Percentiles rank a stretch among this genome's conserved stretches.
phyloP scores from a whole-genome alignment of 2,888 invertebrate species.

The Helleia helle region DNA sequence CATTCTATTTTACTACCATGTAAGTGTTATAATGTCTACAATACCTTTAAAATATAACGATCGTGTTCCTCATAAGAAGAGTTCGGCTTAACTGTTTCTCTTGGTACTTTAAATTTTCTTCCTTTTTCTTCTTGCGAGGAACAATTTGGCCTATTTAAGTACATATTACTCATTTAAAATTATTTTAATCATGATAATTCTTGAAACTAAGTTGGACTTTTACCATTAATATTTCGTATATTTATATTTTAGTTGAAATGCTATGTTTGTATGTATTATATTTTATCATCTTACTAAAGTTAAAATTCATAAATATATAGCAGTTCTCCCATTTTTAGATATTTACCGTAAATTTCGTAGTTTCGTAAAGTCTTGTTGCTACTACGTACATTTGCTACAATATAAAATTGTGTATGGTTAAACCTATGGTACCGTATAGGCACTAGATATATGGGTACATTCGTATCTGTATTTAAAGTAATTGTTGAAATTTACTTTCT shows the following conservation, averaged over 20 bases:
- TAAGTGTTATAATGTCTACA: constrained; percentile 67
- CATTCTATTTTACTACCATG: constrained; percentile 69
- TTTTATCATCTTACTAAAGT: too few relatives aligned
- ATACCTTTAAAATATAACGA: constrained; percentile 58
- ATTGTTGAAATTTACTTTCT: constrained; percentile 8
- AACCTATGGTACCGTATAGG: not conserved
- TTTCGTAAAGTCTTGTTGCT: constrained; percentile 21
- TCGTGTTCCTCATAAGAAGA: constrained; percentile 41
- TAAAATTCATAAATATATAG: not conserved
- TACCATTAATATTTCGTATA: too few relatives aligned
- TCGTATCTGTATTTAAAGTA: constrained; percentile 5
- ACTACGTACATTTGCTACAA: constrained; percentile 17
- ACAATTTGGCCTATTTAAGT: constrained; percentile 30
- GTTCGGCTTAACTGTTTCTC: constrained; percentile 18
- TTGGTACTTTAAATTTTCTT: constrained; percentile 12
- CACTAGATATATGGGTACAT: not conserved
- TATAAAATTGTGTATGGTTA: constrained; percentile 1
- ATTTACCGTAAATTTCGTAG: constrained; percentile 10
- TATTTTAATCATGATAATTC: constrained; percentile 14
- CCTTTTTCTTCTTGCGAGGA: constrained; percentile 27
- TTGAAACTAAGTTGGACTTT: constrained; percentile 5
- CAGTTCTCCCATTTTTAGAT: constrained; percentile 5
- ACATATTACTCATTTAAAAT: constrained; percentile 12
- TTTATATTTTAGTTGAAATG: too few relatives aligned
- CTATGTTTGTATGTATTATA: too few relatives aligned